Conservation (phyloP, 2,113 vertebrate genomes). For the Prunella fulvescens region DNA sequence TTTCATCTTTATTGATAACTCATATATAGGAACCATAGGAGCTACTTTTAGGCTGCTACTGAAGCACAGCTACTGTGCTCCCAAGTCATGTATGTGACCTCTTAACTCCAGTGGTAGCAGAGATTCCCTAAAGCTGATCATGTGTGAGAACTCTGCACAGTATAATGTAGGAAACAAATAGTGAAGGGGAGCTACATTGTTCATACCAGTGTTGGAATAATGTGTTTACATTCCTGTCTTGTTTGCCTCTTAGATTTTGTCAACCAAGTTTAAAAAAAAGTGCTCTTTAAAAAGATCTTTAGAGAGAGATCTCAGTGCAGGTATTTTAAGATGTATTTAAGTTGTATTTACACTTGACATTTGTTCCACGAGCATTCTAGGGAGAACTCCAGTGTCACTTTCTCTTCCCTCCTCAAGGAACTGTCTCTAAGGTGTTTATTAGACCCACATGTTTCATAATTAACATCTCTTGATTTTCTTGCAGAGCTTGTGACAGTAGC, state of each 20-base stretch:
- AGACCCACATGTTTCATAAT: not conserved
- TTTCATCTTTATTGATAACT: not conserved
- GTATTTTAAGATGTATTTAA: not conserved
- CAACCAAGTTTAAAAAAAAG: not conserved
- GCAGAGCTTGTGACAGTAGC: not conserved
- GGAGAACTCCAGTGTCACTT: not conserved
- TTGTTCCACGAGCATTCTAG: not conserved
- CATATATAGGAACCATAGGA: not conserved
- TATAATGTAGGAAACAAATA: not conserved
- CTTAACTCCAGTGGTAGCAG: not conserved
- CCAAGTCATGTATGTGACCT: not conserved
- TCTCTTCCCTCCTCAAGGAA: not conserved
- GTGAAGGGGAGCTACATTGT: not conserved
- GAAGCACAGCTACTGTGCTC: not conserved
- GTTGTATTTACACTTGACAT: not conserved
- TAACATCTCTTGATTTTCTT: not conserved
- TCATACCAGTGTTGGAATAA: not conserved
- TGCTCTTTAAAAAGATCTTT: not conserved
- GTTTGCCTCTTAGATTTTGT: not conserved
- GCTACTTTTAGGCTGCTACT: not conserved
- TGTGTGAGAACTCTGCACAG: not conserved
- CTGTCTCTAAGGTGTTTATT: not conserved
- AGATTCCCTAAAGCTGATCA: not conserved
- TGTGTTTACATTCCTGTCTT: not conserved
- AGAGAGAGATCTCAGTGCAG: not conserved